Evolutionary conservation across 2,797 vertebrate genomes (phyloP), one percentile per base, ranked within the genome.

Genomic region (Trematomus bernacchii): DNA sequence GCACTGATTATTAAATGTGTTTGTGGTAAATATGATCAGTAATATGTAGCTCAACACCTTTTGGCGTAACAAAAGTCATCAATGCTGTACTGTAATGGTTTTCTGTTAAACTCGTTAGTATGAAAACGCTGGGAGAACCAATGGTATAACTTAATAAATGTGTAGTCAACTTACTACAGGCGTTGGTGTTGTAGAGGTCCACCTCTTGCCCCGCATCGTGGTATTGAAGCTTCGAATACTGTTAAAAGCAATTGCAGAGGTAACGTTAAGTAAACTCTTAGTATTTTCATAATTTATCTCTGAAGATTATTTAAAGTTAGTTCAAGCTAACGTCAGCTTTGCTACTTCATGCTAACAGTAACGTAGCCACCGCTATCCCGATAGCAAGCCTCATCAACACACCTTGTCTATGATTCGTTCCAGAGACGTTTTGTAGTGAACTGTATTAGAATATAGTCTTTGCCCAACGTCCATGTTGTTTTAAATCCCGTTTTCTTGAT

Each of bases 161-260:
- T n/a, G 13, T 3, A n/a, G 27, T 44, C 60, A 1, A 75, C 82
- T 76, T 76, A 89, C 89, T 21, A 33, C 0, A 18, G 23, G 42
- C 0, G 6, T 46, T 3, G 0, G 47, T 68, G 6, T 47, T n/a
- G 4, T 66, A 6, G 23, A 94, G 43, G 77, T 94, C 88, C 77
- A 96, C 77, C 3, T 94, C 93, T 16, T 75, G 0, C 0, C 66
- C 87, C 0, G 30, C 75, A 15, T 90, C 84, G 3, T 78, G 15
- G 37, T 71, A 3, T 0, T 73, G 51, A 11, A 91, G 3, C 62
- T 71, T 90, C 19, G 92, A 91, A 78, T 95, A 96, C 95, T 96
- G 78, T 87, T 33, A n/a, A 65, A 71, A 74, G 9, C 18, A 65
- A 77, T 2, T 1, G 2, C 10, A 66, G 7, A 77, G 2, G 42